Evolutionary conservation across 2,797 vertebrate species (phyloP), one percentile per base, ranked within the genome.

Genomic region (Clarias platycephalus): DNA sequence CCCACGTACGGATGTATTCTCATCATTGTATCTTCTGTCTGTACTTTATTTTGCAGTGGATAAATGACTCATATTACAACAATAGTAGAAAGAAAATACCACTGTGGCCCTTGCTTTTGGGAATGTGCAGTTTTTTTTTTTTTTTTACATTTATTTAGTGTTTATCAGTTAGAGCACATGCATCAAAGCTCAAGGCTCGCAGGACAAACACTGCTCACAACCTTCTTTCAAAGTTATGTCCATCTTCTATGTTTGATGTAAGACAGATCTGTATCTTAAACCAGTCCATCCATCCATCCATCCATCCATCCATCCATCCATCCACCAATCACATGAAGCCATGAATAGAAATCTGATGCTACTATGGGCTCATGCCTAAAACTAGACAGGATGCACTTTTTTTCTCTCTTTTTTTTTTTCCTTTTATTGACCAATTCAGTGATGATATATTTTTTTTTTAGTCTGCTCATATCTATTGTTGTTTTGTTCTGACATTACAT

Each of bases 1-100:
- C 90, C 88, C 87, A 85, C 88, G 72, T 44, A 62, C 53, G n/a
- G 24, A 49, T 64, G 40, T n/a, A 62, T n/a, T 78, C 57, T 62
- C 31, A 60, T 24, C 55, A 58, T 22, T 31, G 72, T 76, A 34
- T 58, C 53, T 77, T 77, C 53, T 60, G 31, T 49, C 18, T 64
- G n/a, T 64, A 12, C n/a, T 64, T 28, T 44, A 49, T n/a, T 18
- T 77, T 58, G 57, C 10, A 60, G 31, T 80, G 8, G 10, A 49
- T 31, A 28, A 66, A 64, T 22, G 2, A 49, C 62, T 49, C 34
- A 0, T 5, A 64, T 44, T 49, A 49, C 40, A 66, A n/a, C 16
- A 28, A 22, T 28, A 13, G 58, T 24, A 20, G 8, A 44, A 66
- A 64, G n/a, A 28, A 64, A 80, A 53, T 57, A 12, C 13, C 18